Base-by-base conservation (phyloP, 1,140 invertebrate species). In the Sarcophaga peregrina region DNA sequence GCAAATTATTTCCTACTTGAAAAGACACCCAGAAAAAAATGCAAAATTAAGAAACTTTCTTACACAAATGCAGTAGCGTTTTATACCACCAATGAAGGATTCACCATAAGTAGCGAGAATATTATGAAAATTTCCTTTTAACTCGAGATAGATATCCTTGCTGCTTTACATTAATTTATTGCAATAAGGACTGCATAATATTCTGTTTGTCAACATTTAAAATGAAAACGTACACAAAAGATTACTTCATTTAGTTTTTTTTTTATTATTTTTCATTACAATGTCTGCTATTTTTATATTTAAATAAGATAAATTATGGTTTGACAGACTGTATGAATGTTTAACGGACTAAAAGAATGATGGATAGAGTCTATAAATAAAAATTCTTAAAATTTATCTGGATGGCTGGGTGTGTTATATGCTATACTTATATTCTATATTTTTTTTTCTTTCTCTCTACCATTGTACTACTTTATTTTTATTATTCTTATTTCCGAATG, bases 271-370 rank as follows among this genome's bases (percentile, higher is more conserved):
- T 37, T 37, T 37, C 4, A 37, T 37, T 25, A 72, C 50, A 78
- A 78, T 78, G 75, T 78, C 47, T 78, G 47, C 17, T 78, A 25
- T 78, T 78, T 78, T 50, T 25, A n/a, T 50, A 50, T 78, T 78
- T 78, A 78, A 78, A 78, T 78, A 78, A 78, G 75, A 78, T 78
- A 50, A 78, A 78, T 78, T n/a, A 78, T 78, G 50, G 47, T 52
- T 78, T 78, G 17, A 47, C 47, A 78, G 75, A 78, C 75, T 52
- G 20, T 78, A 20, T 68, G 62, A 68, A 68, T 37, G 62, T 68
- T 68, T 68, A 68, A 68, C 8, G 20, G 62, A 68, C 62, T 68
- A 68, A 68, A 68, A 68, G 62, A 68, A 68, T 20, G 62, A 68
- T 68, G 62, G 62, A 68, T 68, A 20, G 17, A 17, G 7, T 68